These are phyloP conservation scores for Onchidella celtica DNA, from an alignment of 2,888 invertebrate species.

Conservation along the genomic window DNA sequence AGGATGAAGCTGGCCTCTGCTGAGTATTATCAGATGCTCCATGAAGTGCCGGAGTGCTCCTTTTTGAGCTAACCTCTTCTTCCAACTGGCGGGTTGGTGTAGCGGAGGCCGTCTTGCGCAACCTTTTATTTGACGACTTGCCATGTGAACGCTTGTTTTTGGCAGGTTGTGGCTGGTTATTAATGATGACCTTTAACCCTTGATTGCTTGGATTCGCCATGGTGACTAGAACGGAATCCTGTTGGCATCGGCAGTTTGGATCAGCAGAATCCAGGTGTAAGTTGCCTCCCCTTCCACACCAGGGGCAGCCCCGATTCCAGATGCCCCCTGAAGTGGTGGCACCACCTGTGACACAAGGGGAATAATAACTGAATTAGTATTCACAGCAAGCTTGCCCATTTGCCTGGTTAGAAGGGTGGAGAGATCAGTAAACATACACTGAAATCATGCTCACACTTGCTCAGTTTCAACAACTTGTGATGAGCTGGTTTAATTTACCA, in stretches of 20 bases:
- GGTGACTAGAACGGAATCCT: conserved; percentile 63
- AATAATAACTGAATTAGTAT: conserved; percentile 25
- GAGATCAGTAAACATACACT: too few species aligned
- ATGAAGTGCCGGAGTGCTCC: background rate
- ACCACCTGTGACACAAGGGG: conserved; percentile 45
- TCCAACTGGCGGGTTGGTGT: background rate
- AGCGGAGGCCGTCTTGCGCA: background rate
- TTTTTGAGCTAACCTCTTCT: background rate
- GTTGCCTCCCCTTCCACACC: conserved; percentile 73
- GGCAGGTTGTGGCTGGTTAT: background rate
- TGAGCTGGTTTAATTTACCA: too few species aligned
- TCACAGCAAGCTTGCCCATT: conserved; percentile 13
- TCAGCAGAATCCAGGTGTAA: conserved; percentile 68
- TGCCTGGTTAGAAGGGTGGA: too few species aligned
- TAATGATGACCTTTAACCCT: background rate
- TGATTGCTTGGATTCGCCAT: conserved; percentile 50
- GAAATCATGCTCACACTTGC: too few species aligned
- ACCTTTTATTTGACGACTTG: background rate
- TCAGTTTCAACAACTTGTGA: too few species aligned
- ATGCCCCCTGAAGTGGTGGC: conserved; percentile 37
- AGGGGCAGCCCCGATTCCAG: conserved; percentile 67
- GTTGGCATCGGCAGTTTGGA: conserved; percentile 72
- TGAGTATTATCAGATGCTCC: background rate
- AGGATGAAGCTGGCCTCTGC: background rate
- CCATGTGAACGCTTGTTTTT: background rate